These are phyloP conservation scores for Drosophila leonis DNA, from an alignment of 2,888 invertebrate genomes.

Conservation along the genomic window DNA sequence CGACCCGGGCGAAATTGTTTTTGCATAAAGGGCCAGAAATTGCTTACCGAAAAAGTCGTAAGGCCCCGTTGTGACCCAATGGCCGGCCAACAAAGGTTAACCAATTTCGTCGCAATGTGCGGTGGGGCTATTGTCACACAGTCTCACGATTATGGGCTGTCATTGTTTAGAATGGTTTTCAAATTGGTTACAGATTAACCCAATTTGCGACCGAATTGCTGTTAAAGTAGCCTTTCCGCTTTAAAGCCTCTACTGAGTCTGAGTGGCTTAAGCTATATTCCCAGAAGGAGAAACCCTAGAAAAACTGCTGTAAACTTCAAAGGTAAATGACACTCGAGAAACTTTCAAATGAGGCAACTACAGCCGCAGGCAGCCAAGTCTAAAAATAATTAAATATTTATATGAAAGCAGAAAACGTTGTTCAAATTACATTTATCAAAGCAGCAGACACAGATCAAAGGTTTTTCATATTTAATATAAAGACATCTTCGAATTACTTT, in stretches of 20 bases:
- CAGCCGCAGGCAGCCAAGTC: background rate
- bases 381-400: slow-evolving; percentile 10
- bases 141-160: slow-evolving; percentile 39
- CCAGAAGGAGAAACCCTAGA: background rate
- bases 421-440: slow-evolving; percentile 8
- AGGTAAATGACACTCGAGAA: background rate
- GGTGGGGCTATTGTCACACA: slow-evolving; percentile 30
- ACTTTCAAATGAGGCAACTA: background rate
- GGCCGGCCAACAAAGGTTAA: slow-evolving; percentile 14
- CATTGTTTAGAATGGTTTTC: slow-evolving; percentile 62
- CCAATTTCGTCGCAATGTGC: slow-evolving; percentile 56
- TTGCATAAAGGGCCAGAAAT: slow-evolving; percentile 61
- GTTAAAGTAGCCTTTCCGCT: background rate
- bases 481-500: background rate
- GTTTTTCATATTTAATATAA: background rate
- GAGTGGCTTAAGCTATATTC: background rate
- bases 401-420: background rate
- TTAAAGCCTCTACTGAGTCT: background rate
- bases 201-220: slow-evolving; percentile 35
- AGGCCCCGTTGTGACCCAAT: background rate
- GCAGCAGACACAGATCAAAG: slow-evolving; percentile 2
- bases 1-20: slow-evolving; percentile 62
- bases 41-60: slow-evolving; percentile 13
- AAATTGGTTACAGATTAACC: slow-evolving; percentile 56
- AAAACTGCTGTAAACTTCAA: slow-evolving; percentile 1